Evolutionary conservation across 2,113 vertebrate genomes (phyloP), one percentile per base, ranked within the genome.

Genomic region (Lepus timidus): DNA sequence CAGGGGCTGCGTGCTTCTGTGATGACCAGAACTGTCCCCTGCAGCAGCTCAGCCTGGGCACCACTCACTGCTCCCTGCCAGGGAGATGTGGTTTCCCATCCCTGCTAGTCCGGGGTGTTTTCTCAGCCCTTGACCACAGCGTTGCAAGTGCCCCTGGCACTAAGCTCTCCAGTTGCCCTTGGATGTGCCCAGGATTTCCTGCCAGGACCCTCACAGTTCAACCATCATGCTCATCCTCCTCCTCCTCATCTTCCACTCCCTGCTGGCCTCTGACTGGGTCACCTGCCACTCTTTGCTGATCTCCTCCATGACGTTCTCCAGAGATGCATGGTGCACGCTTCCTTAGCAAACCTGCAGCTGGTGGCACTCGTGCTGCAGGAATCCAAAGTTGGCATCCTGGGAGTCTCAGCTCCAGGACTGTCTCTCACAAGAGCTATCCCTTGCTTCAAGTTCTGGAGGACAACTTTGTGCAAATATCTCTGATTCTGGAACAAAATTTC

Each of bases 391-490:
- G 49, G 27, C 9, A 19, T 68, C 44, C 49, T 51, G 19, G 0
- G 3, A 68, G 33, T 61, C 25, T 51, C 62, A 78, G 62, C 13
- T 64, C 84, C 33, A 71, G 17, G 58, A 68, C n/a, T 10, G 4
- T 9, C 39, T 39, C 23, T n/a, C 51, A 33, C 4, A 5, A 36
- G 70, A 49, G 19, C 9, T 10, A 11, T 6, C 52, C 70, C 9
- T 88, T 80, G 39, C 39, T 29, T 25, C 27, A 36, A 67, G 52
- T 25, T 79, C 55, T 4, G 29, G 29, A 2, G 13, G 23, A 58
- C 4, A 33, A 9, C 0, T 10, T n/a, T 27, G 33, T 9, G 9
- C 17, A 31, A 11, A 7, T 14, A 12, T 1, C 0, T 39, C 67
- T 67, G 10, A 44, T 6, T 12, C 51, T 1, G 4, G 68, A 44